Percentiles rank a stretch among this genome's conserved stretches.
These are phyloP conservation scores for Marasmarcha lunaedactyla DNA, from an alignment of 2,888 invertebrate species.

Conservation along the genomic window DNA sequence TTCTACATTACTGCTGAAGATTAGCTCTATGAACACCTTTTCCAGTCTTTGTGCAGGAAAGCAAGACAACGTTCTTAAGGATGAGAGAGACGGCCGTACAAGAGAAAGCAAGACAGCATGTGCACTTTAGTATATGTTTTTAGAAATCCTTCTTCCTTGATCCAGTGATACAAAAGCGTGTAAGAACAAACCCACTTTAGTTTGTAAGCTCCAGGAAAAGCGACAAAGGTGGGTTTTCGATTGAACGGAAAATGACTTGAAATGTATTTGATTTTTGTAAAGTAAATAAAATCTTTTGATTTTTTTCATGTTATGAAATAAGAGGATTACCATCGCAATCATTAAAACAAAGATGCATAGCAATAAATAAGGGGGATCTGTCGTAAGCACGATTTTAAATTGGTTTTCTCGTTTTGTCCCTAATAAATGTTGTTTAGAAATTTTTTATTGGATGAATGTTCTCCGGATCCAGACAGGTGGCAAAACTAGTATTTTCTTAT, in stretches of 20 bases:
- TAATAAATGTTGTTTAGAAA: too few species aligned
- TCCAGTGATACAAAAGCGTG: neutral
- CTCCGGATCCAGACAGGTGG: too few species aligned
- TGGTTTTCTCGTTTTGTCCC: too few species aligned
- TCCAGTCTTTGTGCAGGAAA: neutral
- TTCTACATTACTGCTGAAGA: neutral
- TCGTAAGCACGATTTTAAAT: too few species aligned
- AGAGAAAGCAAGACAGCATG: neutral
- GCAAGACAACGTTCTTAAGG: neutral
- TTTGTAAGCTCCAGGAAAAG: neutral
- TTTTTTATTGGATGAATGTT: too few species aligned
- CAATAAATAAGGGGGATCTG: too few species aligned
- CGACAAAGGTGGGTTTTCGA: neutral
- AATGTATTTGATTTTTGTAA: too few species aligned
- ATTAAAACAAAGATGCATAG: too few species aligned
- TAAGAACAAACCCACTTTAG: neutral
- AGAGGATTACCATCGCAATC: too few species aligned
- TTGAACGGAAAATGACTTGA: neutral
- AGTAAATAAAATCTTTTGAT: too few species aligned
- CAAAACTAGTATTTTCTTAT: too few species aligned
- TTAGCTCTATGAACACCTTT: slow-evolving; percentile 1
- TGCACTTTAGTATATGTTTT: neutral
- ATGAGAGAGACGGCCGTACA: neutral
- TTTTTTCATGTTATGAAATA: too few species aligned
- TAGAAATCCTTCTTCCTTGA: neutral